These are phyloP conservation scores for Zeugodacus cucurbitae DNA, from an alignment of 1,140 invertebrate species.

Conservation along the genomic window DNA sequence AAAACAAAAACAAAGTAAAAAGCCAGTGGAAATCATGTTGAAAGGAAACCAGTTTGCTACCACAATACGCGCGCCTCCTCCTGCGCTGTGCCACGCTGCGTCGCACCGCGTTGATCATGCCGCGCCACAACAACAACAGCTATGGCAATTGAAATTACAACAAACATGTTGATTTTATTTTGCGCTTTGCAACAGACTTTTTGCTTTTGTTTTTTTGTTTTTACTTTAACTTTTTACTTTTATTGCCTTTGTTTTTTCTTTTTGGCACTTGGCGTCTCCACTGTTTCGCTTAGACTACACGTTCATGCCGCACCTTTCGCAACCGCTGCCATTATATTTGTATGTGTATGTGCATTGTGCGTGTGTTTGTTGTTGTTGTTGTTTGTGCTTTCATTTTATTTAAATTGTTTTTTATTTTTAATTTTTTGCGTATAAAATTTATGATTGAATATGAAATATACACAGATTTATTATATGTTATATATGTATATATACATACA, in stretches of 20 bases:
- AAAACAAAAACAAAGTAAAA: neutral
- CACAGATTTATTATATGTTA: neutral
- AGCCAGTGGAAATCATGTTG: neutral
- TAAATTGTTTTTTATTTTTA: neutral
- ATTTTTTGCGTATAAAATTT: neutral
- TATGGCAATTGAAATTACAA: neutral
- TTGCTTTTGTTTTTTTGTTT: neutral
- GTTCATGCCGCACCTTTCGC: neutral
- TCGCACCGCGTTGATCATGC: too few relatives aligned
- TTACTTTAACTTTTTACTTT: neutral
- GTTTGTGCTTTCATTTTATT: neutral
- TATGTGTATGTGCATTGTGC: neutral
- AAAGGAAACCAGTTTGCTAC: slow-evolving; percentile 28
- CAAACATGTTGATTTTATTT: neutral
- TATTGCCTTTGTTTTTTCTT: neutral
- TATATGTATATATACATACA: neutral
- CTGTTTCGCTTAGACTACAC: neutral
- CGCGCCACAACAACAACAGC: neutral
- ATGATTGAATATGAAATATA: neutral
- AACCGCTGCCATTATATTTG: neutral
- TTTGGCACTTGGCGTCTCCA: neutral
- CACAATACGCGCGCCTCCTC: slow-evolving; percentile 1
- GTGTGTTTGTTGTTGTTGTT: neutral
- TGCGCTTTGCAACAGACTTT: neutral
- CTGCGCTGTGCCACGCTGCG: neutral